Conservation (phyloP, 2,113 vertebrate species). For the Siniperca chuatsi region DNA sequence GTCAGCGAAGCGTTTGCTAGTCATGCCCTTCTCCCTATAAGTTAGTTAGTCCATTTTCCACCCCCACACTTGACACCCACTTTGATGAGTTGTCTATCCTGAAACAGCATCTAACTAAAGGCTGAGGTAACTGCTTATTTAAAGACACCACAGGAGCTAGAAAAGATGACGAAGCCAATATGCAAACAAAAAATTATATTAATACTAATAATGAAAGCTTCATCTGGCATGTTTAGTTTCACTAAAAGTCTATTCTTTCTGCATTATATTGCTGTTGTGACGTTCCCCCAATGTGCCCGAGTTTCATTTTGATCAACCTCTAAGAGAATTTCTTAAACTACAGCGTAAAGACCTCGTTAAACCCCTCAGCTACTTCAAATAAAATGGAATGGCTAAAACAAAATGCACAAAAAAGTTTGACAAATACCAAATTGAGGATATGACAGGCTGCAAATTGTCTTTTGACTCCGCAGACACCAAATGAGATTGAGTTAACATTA, state of each 20-base stretch:
- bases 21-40: background rate
- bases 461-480: background rate
- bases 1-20: constrained; percentile 1
- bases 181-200: background rate
- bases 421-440: background rate
- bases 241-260: background rate
- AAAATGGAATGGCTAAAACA: background rate
- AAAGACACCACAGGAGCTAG: background rate
- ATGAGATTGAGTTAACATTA: background rate
- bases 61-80: background rate
- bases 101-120: constrained; percentile 13
- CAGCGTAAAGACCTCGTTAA: background rate
- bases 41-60: constrained; percentile 5
- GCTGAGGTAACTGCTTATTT: constrained; percentile 2
- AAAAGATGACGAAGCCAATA: background rate
- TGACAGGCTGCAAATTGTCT: background rate
- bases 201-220: background rate
- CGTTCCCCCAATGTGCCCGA: background rate
- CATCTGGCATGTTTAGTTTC: background rate
- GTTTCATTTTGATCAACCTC: background rate
- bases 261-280: background rate
- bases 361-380: background rate
- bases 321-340: background rate
- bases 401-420: background rate
- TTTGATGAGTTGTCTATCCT: constrained; percentile 4